Percentiles rank a stretch among this genome's conserved stretches.
Conservation (phyloP, 1,140 invertebrate genomes). For the Zophobas atratus region DNA sequence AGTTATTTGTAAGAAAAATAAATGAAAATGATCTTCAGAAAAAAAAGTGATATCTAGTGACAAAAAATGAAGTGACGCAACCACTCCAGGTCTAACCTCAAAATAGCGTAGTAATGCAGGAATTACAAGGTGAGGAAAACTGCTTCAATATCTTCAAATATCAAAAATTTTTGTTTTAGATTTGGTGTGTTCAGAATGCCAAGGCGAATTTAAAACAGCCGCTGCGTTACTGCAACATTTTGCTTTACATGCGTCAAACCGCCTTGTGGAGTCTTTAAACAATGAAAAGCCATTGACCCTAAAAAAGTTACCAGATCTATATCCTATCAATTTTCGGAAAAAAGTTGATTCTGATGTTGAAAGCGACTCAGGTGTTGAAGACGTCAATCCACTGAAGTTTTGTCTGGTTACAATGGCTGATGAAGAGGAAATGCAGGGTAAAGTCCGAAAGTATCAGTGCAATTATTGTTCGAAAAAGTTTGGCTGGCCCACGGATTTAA, state of each 20-base stretch:
- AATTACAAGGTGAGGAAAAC: constrained; percentile 3
- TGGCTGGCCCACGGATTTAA: constrained; percentile 50
- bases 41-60: not conserved
- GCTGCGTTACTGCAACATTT: constrained; percentile 50
- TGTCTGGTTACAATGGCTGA: constrained; percentile 50
- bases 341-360: constrained; percentile 30
- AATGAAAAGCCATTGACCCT: constrained; percentile 35
- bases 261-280: constrained; percentile 4
- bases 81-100: constrained; percentile 5
- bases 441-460: constrained; percentile 46
- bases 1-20: constrained; percentile 1
- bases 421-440: constrained; percentile 11
- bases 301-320: constrained; percentile 48
- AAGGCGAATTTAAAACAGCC: constrained; percentile 45
- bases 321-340: constrained; percentile 41
- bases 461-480: constrained; percentile 50
- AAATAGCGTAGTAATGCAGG: constrained; percentile 14
- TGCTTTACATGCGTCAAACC: constrained; percentile 46
- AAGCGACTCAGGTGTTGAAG: constrained; percentile 41
- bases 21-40: constrained; percentile 9
- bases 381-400: constrained; percentile 49
- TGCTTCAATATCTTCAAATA: not conserved
- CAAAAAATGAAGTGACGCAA: constrained; percentile 18
- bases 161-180: constrained; percentile 44
- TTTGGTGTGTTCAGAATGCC: constrained; percentile 50